Conservation (phyloP, 92 coral and sea anemone species). For the Pocillopora grandis region DNA sequence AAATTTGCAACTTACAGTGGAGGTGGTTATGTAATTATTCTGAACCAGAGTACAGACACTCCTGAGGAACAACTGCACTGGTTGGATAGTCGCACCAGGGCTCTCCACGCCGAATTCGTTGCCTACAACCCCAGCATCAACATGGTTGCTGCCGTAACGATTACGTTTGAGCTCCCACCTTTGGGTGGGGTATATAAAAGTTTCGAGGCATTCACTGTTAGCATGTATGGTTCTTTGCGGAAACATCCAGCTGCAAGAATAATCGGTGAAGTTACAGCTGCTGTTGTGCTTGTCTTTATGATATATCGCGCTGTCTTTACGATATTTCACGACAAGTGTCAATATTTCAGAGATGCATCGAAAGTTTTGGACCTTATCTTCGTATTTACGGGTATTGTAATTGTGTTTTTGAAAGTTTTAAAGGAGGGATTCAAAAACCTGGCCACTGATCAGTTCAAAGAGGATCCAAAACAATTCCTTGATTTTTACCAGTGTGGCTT, state of each 20-base stretch:
- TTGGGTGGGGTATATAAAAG: conserved; percentile 58
- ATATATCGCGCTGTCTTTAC: conserved; percentile 40
- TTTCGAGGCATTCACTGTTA: conserved; percentile 34
- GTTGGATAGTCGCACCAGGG: conserved; percentile 61
- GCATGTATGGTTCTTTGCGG: conserved; percentile 38
- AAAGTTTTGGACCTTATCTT: conserved; percentile 55
- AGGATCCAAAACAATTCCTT: conserved; percentile 46
- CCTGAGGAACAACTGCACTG: conserved; percentile 36
- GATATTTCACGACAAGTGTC: conserved; percentile 46
- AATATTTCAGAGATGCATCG: conserved; percentile 38
- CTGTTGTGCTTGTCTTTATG: conserved; percentile 45
- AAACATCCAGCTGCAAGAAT: conserved; percentile 33
- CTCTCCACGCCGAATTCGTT: conserved; percentile 54
- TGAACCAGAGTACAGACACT: conserved; percentile 24
- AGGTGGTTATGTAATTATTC: conserved; percentile 57
- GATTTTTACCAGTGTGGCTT: conserved; percentile 59
- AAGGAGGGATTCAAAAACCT: conserved; percentile 44
- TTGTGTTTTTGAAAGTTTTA: conserved; percentile 43
- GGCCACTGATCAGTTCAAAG: conserved; percentile 37
- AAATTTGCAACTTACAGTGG: conserved; percentile 58
- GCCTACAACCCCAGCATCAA: conserved; percentile 58
- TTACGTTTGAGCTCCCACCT: conserved; percentile 61
- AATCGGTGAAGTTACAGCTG: conserved; percentile 40
- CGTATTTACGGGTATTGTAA: conserved; percentile 44
- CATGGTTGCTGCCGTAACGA: conserved; percentile 48